Evolutionary conservation across 2,888 invertebrate species (phyloP).

Genomic region (Caenorhabditis afra): DNA sequence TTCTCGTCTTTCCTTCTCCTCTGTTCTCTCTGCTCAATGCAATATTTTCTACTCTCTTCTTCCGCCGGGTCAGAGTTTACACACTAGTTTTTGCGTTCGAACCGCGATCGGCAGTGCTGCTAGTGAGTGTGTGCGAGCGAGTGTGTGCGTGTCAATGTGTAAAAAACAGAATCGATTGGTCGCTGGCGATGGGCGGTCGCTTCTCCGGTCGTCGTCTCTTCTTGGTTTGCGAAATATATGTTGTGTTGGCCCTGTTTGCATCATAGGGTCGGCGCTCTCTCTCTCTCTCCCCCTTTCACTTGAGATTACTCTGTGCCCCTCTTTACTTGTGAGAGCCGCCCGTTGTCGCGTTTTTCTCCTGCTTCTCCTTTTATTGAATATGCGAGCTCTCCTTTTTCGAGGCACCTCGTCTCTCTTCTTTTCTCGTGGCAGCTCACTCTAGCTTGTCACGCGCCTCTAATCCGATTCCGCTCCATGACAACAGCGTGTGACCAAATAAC

Average conservation of each 20-base stretch:
- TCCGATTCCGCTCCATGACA: conserved; percentile 30
- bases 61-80: conserved; percentile 39
- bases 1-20: background rate
- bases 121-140: conserved; percentile 3
- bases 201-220: conserved; percentile 10
- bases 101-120: conserved; percentile 16
- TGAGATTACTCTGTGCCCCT: conserved; percentile 41
- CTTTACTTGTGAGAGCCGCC: conserved; percentile 39
- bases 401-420: background rate
- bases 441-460: conserved; percentile 1
- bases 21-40: background rate
- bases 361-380: conserved; percentile 15
- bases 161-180: conserved; percentile 54
- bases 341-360: background rate
- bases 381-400: conserved; percentile 11
- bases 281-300: conserved; percentile 24
- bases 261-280: conserved; percentile 19
- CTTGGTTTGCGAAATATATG: conserved; percentile 47
- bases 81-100: conserved; percentile 46
- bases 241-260: conserved; percentile 48
- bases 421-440: background rate
- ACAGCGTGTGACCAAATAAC: conserved; percentile 6
- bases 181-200: conserved; percentile 44
- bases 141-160: conserved; percentile 28
- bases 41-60: conserved; percentile 27